A percentile compares a stretch with the other conserved stretches of the same genome.
These are phyloP conservation scores for Atherinomorus stipes DNA, from an alignment of 2,113 vertebrate species.

Conservation along the genomic window DNA sequence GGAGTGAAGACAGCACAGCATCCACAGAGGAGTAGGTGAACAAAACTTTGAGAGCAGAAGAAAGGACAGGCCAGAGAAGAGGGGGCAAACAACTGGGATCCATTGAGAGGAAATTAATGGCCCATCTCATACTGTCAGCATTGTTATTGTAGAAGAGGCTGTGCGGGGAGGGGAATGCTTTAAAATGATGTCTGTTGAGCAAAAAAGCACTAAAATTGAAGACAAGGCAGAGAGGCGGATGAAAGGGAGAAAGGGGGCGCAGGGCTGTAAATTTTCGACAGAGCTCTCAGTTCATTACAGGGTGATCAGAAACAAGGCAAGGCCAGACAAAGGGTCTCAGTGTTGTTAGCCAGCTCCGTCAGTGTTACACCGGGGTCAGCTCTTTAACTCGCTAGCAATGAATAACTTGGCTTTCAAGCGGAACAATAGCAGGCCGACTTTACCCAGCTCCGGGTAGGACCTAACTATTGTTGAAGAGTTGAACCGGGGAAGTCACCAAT, in stretches of 20 bases:
- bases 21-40: slow-evolving; percentile 51
- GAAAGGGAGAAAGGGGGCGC: slow-evolving; percentile 70
- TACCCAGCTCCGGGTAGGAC: slow-evolving; percentile 62
- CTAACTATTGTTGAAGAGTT: slow-evolving; percentile 70
- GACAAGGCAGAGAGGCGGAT: slow-evolving; percentile 71
- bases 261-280: slow-evolving; percentile 89
- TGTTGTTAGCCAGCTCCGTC: slow-evolving; percentile 82
- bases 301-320: slow-evolving; percentile 88
- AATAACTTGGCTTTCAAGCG: slow-evolving; percentile 76
- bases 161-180: slow-evolving; percentile 65
- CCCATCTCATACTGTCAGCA: slow-evolving; percentile 71
- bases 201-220: slow-evolving; percentile 79
- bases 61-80: slow-evolving; percentile 56
- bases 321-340: slow-evolving; percentile 85
- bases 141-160: slow-evolving; percentile 63
- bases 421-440: slow-evolving; percentile 76
- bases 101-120: slow-evolving; percentile 75
- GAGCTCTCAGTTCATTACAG: slow-evolving; percentile 94
- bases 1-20: slow-evolving; percentile 41
- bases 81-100: slow-evolving; percentile 66
- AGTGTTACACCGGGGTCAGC: slow-evolving; percentile 87
- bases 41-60: slow-evolving; percentile 56
- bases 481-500: slow-evolving; percentile 82
- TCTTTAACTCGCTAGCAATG: slow-evolving; percentile 78
- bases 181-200: slow-evolving; percentile 76